Conservation (phyloP, 2,888 invertebrate species). For the Cantharis rustica region DNA sequence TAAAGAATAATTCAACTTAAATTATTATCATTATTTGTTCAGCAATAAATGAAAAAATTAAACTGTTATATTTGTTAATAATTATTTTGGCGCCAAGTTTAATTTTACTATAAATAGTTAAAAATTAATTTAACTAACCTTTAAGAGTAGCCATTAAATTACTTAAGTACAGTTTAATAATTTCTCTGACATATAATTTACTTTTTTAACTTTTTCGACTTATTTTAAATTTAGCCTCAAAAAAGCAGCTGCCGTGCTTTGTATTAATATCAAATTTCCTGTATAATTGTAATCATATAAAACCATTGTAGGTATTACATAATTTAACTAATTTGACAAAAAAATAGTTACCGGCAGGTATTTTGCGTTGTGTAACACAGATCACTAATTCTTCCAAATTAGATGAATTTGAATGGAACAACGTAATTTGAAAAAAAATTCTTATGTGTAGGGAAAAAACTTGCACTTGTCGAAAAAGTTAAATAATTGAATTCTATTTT, state of each 20-base stretch:
- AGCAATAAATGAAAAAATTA: neutral
- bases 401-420: neutral
- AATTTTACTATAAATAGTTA: neutral
- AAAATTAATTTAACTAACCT: slow-evolving; percentile 2
- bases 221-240: neutral
- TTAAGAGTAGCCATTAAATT: neutral
- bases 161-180: neutral
- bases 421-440: no score
- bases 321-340: neutral
- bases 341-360: neutral
- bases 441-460: no score
- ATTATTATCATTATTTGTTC: neutral
- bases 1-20: neutral
- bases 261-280: slow-evolving; percentile 2
- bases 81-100: neutral
- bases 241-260: slow-evolving; percentile 1
- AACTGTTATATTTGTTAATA: neutral
- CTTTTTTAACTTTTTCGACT: neutral
- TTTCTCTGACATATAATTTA: neutral
- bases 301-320: neutral
- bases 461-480: neutral
- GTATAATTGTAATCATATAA: slow-evolving; percentile 1
- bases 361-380: neutral
- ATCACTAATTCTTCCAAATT: neutral
- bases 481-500: neutral